These are phyloP conservation scores for Ispidina picta DNA, from an alignment of 2,797 vertebrate species.

Conservation along the genomic window DNA sequence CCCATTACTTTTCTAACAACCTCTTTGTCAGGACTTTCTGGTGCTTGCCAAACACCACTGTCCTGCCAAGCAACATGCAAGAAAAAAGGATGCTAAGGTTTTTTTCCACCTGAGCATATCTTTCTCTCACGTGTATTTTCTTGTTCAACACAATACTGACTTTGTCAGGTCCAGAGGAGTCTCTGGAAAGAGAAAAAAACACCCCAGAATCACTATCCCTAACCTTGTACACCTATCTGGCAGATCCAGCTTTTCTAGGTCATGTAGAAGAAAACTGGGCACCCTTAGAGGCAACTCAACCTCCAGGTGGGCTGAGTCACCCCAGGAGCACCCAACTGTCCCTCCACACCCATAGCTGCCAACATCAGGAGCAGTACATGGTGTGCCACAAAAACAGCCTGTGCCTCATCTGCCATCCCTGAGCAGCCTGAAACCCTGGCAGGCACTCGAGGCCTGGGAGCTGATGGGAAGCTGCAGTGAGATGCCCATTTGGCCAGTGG, in stretches of 20 bases:
- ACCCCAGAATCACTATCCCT: neutral
- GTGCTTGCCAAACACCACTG: neutral
- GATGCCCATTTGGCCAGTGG: neutral
- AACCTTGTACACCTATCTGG: neutral
- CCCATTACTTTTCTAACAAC: neutral
- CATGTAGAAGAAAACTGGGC: neutral
- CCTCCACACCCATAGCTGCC: neutral
- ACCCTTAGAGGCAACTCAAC: neutral
- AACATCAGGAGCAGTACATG: neutral
- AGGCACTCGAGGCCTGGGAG: neutral
- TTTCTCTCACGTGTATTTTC: neutral
- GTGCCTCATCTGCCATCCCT: neutral
- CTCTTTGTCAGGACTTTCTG: neutral
- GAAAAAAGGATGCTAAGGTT: neutral
- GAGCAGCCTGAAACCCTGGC: neutral
- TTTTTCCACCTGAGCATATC: neutral
- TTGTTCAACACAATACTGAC: neutral
- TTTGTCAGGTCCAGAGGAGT: neutral
- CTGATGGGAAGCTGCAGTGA: neutral
- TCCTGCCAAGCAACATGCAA: neutral
- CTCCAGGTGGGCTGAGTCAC: neutral
- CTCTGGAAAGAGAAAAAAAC: neutral
- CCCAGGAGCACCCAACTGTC: neutral
- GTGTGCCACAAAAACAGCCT: neutral
- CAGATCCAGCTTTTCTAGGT: neutral